Evolutionary conservation across 2,797 vertebrate genomes (phyloP).

Genomic region (Okamejei kenojei): DNA sequence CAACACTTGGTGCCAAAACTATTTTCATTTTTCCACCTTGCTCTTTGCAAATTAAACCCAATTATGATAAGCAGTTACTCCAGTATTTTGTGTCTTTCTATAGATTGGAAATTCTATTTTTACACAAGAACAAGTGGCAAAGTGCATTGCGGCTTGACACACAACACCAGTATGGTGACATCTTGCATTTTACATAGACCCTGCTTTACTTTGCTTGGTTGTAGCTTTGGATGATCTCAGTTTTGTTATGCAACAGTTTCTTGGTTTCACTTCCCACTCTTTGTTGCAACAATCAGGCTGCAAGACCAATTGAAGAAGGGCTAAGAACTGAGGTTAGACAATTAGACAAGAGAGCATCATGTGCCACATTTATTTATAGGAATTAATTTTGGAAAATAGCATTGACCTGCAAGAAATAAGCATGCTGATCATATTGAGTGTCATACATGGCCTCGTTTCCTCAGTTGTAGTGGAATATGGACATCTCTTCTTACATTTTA

Average conservation of each 20-base stretch:
- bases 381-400: neutral
- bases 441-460: neutral
- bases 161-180: neutral
- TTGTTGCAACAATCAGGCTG: neutral
- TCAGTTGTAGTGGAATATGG: neutral
- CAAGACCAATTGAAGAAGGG: neutral
- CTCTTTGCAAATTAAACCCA: neutral
- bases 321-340: neutral
- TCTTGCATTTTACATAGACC: neutral
- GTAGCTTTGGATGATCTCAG: neutral
- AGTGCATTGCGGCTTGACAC: neutral
- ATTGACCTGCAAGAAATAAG: neutral
- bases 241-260: neutral
- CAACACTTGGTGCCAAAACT: neutral
- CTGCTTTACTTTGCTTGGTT: neutral
- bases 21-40: neutral
- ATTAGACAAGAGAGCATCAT: neutral
- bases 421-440: neutral
- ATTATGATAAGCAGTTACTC: neutral
- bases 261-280: conserved; percentile 27
- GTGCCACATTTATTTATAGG: neutral
- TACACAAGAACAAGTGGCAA: neutral
- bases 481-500: neutral
- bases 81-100: no score
- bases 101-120: neutral